Base-by-base conservation (phyloP, 2,888 invertebrate species). In the Iphiclides podalirius region DNA sequence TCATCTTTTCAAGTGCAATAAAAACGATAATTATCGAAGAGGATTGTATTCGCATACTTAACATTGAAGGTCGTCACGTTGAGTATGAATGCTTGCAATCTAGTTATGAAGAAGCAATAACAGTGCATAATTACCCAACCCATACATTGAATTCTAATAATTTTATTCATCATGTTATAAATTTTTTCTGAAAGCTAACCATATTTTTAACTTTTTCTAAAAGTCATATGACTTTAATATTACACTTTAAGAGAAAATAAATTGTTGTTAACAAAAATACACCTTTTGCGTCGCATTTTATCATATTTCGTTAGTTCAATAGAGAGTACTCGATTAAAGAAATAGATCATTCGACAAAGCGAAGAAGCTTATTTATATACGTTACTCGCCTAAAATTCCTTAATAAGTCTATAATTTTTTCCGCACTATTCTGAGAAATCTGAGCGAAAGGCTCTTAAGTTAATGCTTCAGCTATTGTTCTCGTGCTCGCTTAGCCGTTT, bases 181-280 rank as follows among this genome's bases (percentile, higher is more conserved):
- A n/a, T n/a, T n/a, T n/a, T n/a, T n/a, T n/a, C n/a, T n/a, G n/a
- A n/a, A n/a, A n/a, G n/a, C n/a, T n/a, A n/a, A 43, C 42, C 7
- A 53, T 34, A 8, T 39, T 14, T 1, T 26, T 42, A 9, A 47
- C 14, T n/a, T 57, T 47, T 20, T 53, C 40, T 41, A 50, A 48
- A 51, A 12, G 59, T 49, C 15, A 54, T 41, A 12, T 53, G 55
- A 17, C 55, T 34, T 11, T 54, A 20, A 20, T 6, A 20, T 20
- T 4, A 20, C 3, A 20, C 3, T 20, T 20, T 20, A 20, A 20
- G 3, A 20, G 3, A 20, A 20, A 20, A 20, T n/a, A n/a, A n/a
- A n/a, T n/a, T n/a, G n/a, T n/a, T n/a, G n/a, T 4, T 20, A 20
- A 4, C 6, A 20, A 20, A 20, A 20, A 20, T 20, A 20, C 20